Percentiles rank a stretch among this genome's conserved stretches.
These are phyloP conservation scores for Myiotriccus ornatus DNA, from an alignment of 2,797 vertebrate genomes.

Conservation along the genomic window DNA sequence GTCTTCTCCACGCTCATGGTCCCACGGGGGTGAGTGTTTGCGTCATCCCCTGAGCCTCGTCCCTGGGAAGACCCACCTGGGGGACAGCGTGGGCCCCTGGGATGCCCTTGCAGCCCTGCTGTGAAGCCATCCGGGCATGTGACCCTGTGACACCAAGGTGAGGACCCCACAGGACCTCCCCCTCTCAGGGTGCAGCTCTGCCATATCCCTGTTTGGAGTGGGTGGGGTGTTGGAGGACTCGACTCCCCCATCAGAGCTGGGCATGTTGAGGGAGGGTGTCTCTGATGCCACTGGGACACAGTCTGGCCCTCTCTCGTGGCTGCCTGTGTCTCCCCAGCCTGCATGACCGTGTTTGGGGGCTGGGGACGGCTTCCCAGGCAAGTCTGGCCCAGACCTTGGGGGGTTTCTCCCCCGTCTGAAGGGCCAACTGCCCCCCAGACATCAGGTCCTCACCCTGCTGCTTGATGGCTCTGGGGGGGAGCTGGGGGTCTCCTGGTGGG, in stretches of 20 bases:
- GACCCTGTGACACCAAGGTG: background rate
- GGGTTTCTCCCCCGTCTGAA: background rate
- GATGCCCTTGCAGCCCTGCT: background rate
- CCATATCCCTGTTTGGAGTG: fast-evolving
- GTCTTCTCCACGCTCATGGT: background rate
- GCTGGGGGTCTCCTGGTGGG: fast-evolving
- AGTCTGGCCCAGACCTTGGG: background rate
- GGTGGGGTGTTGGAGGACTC: background rate
- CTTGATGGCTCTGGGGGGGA: background rate
- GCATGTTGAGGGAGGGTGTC: fast-evolving
- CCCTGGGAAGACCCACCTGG: background rate
- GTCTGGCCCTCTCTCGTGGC: background rate
- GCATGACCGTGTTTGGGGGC: fast-evolving
- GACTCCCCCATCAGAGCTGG: background rate
- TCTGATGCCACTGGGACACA: fast-evolving
- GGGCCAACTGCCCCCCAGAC: too few species aligned
- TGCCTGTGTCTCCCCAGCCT: background rate
- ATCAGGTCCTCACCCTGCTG: background rate
- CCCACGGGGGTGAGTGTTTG: background rate
- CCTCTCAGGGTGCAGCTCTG: background rate
- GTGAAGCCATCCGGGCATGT: background rate
- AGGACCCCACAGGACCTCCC: background rate
- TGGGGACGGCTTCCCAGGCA: background rate
- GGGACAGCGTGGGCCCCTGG: background rate
- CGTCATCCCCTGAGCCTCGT: fast-evolving